Percentiles rank a stretch among this genome's conserved stretches.
phyloP scores from a whole-genome alignment of 2,888 invertebrate genomes.

The Dorcus parallelipipedus region DNA sequence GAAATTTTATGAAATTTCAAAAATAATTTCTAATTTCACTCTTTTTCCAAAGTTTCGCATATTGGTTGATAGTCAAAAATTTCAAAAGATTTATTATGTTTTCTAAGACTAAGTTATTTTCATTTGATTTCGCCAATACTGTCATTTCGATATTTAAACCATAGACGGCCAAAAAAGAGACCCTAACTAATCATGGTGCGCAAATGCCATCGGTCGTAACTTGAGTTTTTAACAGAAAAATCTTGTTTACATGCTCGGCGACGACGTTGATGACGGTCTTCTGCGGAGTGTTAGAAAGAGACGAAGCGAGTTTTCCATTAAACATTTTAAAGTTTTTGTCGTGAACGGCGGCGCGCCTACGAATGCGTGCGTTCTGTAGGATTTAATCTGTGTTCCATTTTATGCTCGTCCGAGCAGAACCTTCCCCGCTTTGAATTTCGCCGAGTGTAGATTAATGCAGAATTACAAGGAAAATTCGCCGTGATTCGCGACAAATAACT shows the following conservation, averaged over 20 bases:
- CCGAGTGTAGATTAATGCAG: slow-evolving; percentile 52
- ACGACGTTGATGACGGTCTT: neutral
- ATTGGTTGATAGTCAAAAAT: too few relatives aligned
- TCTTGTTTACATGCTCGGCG: neutral
- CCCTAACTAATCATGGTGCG: too few relatives aligned
- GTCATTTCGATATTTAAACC: too few relatives aligned
- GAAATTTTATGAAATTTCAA: too few relatives aligned
- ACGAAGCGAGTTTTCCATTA: slow-evolving; percentile 6
- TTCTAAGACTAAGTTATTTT: too few relatives aligned
- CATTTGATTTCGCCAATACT: too few relatives aligned
- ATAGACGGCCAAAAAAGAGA: too few relatives aligned
- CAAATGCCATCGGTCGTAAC: too few relatives aligned
- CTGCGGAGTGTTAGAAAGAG: neutral
- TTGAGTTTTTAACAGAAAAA: too few relatives aligned
- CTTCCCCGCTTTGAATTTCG: slow-evolving; percentile 51
- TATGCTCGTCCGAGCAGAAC: slow-evolving; percentile 54
- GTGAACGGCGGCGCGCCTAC: slow-evolving; percentile 12
- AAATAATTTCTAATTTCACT: too few relatives aligned
- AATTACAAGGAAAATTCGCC: slow-evolving; percentile 51
- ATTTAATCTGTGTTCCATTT: slow-evolving; percentile 59
- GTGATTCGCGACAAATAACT: slow-evolving; percentile 33
- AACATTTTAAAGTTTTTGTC: slow-evolving; percentile 3
- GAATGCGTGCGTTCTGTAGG: slow-evolving; percentile 41
- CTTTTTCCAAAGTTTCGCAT: too few relatives aligned
- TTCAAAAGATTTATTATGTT: too few relatives aligned